Conservation (phyloP, 1,140 invertebrate species). For the Drosophila virilis region DNA sequence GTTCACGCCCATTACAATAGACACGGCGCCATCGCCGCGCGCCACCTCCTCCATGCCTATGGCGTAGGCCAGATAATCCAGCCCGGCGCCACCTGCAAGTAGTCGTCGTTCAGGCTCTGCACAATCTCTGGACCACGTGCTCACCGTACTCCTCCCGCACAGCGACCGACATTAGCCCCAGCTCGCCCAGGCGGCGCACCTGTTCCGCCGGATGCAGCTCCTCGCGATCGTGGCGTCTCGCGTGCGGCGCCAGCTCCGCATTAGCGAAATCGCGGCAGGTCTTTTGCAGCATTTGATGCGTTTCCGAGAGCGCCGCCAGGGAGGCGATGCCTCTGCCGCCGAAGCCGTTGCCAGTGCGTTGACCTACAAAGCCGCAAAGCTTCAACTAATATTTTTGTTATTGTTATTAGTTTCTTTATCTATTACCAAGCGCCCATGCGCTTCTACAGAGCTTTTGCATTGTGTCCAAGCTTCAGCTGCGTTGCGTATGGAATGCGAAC, state of each 20-base stretch:
- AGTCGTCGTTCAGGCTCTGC: not conserved
- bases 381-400: constrained; percentile 6
- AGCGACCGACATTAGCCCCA: constrained; percentile 94
- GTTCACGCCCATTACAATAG: constrained; percentile 95
- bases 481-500: not conserved
- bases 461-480: not conserved
- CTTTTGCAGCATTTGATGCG: constrained; percentile 95
- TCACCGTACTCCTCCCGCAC: constrained; percentile 91
- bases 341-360: constrained; percentile 30
- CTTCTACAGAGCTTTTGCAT: constrained; percentile 59
- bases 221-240: constrained; percentile 92
- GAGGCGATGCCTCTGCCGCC: constrained; percentile 86
- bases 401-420: not conserved
- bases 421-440: constrained; percentile 44
- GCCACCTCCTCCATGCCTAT: constrained; percentile 98
- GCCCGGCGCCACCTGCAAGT: constrained; percentile 86
- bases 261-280: constrained; percentile 97
- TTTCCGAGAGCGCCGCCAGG: constrained; percentile 91
- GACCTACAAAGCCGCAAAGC: constrained; percentile 40
- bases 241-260: constrained; percentile 94
- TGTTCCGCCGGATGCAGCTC: constrained; percentile 93
- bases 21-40: constrained; percentile 91
- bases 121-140: not conserved
- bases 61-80: constrained; percentile 96
- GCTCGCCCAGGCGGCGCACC: constrained; percentile 95